phyloP scores from a whole-genome alignment of 2,113 vertebrate species.

The Phaethornis superciliosus region DNA sequence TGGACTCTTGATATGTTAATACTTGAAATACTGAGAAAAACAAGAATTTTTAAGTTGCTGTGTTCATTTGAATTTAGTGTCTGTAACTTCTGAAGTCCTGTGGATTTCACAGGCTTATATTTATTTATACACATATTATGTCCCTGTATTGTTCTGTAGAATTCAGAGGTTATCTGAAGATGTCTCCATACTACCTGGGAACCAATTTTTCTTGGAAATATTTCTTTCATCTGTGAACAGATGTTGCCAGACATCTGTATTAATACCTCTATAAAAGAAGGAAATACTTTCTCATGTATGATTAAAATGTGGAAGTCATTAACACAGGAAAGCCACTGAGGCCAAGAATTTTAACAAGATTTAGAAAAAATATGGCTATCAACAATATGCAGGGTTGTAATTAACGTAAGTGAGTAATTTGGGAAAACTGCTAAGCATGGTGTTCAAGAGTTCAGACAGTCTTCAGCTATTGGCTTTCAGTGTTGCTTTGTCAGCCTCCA shows the following conservation, averaged over 20 bases:
- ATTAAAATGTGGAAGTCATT: conserved; percentile 53
- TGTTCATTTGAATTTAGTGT: neutral
- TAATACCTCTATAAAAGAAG: conserved; percentile 15
- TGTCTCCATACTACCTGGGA: neutral
- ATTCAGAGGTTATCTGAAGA: neutral
- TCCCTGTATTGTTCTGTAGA: neutral
- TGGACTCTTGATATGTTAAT: neutral
- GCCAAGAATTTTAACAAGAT: conserved; percentile 30
- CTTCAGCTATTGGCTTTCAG: neutral
- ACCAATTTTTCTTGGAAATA: neutral
- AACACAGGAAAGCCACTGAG: neutral
- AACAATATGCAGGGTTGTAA: neutral
- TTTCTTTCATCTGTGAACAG: neutral
- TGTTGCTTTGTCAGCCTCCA: neutral
- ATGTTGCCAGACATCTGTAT: neutral
- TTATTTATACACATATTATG: neutral
- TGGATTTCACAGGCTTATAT: neutral
- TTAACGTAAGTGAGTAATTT: neutral
- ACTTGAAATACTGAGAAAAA: neutral
- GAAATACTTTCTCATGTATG: neutral
- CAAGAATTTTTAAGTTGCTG: neutral
- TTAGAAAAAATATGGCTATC: neutral
- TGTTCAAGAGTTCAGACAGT: neutral
- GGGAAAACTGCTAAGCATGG: neutral
- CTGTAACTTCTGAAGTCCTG: neutral